Evolutionary conservation across 2,113 vertebrate species (phyloP).

Genomic region (Sturnus vulgaris): DNA sequence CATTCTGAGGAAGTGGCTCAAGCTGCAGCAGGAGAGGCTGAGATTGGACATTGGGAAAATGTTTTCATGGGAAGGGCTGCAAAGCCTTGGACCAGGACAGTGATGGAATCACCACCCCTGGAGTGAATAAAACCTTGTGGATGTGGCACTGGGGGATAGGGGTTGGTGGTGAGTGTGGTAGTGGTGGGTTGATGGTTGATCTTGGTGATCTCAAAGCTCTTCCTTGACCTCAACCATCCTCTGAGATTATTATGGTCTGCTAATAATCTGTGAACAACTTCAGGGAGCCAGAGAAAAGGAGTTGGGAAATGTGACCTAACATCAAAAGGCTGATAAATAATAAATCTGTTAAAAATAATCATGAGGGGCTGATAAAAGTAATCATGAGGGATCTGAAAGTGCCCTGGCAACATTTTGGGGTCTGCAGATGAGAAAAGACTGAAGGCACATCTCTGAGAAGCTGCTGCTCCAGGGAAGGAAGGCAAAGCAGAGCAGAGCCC

Average conservation of each 20-base stretch:
- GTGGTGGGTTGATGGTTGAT: background rate
- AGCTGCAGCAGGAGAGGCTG: background rate
- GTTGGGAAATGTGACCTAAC: fast-evolving
- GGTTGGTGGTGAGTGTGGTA: background rate
- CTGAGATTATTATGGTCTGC: background rate
- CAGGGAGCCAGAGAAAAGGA: background rate
- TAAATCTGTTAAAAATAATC: background rate
- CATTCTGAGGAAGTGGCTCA: background rate
- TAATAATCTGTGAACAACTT: background rate
- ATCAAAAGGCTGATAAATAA: background rate
- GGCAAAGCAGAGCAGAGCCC: background rate
- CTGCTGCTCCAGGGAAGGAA: background rate
- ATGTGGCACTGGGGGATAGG: background rate
- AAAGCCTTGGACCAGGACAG: background rate
- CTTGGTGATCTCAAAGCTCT: background rate
- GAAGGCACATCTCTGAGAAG: background rate
- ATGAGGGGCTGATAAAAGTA: background rate
- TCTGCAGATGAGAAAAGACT: background rate
- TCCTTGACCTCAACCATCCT: background rate
- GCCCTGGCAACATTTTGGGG: background rate
- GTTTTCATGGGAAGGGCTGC: background rate
- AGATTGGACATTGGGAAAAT: too few relatives aligned
- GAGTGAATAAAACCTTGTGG: background rate
- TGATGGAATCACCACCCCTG: background rate
- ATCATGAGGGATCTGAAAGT: background rate